Evolutionary conservation across 1,140 invertebrate species (phyloP), one percentile per base, ranked within the genome.

Genomic region (Hormaphis cornu): DNA sequence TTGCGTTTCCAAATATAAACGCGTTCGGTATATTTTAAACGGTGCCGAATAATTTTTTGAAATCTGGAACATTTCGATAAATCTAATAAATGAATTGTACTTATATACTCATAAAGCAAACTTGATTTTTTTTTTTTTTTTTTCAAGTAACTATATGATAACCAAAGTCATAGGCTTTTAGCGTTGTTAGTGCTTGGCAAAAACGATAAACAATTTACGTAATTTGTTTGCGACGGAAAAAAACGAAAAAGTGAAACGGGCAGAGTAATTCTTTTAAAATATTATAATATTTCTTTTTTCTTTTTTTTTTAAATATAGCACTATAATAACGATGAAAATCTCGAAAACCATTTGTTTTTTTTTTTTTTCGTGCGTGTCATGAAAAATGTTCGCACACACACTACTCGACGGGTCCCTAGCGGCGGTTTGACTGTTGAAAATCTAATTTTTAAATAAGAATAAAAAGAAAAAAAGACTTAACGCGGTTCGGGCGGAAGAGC

Each of bases 371-470:
- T n/a, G n/a, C n/a, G 18, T 37, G 37, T 20, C 58, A 46, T 44
- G 40, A 61, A 61, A 40, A 58, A 58, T 58, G 54, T 58, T 46
- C 35, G n/a, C 44, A 66, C 35, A 35, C 44, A 50, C n/a, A 48
- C 50, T 50, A 48, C 18, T 24, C 42, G 44, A 50, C 28, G 44
- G 26, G 61, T 66, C 44, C 61, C 26, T 48, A 66, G 42, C 44
- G 61, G 44, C 61, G 50, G 28, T 66, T 66, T 46, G 61, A 44
- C 18, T 48, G 61, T 48, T 66, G 61, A 66, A 66, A 66, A 66
- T 66, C 44, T 66, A 66, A 66, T 66, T 66, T 66, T 66, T 37
- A 48, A 66, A 66, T 66, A 66, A 66, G 61, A 48, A 66, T 7
- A 66, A 53, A 33, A 66, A 66, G 50, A n/a, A 66, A 53, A 33